Base-by-base conservation (phyloP, 2,888 invertebrate species). In the Atrina japonica region DNA sequence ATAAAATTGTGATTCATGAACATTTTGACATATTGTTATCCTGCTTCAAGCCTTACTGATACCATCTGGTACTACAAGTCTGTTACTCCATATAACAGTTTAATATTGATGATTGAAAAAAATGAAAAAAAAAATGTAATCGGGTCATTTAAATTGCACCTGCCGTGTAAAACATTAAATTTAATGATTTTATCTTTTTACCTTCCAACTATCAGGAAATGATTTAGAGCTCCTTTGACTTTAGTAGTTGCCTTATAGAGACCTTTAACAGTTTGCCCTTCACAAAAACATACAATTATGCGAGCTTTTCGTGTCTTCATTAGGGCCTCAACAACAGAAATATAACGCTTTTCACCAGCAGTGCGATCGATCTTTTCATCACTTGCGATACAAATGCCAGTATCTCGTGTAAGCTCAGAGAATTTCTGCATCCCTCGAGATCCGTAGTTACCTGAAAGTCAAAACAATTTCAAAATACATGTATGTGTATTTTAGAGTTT, bases 261-360 rank as follows among this genome's bases (percentile, higher is more conserved):
- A 18, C 93, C 93, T 66, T 93, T 91, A 72, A 95, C 93, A 1
- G 95, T 94, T 87, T 93, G 91, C 1, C 95, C 95, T 89, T 95
- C 95, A 90, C 95, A 95, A 92, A 95, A 95, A 89, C 95, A 95
- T 21, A 95, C 93, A 63, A 94, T 93, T 9, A 94, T 94, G 45
- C 81, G 91, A 88, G 69, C 94, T 92, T 77, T 92, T 91, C 67
- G 90, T 86, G 85, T 93, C 78, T 92, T 92, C 74, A 92, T 91
- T 40, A 94, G 91, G 81, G 92, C 93, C 52, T 89, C 85, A 45
- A 94, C 90, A 29, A 88, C 82, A 7, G 45, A 74, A 61, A 86
- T 84, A 60, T 83, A 94, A 47, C 91, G 91, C 68, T 92, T 91
- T 66, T 93, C 92, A 52, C 93, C 92, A 0, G 93, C 93, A 73